These are phyloP conservation scores for Neodon shergylaensis DNA, from an alignment of 2,113 vertebrate species.

Conservation along the genomic window DNA sequence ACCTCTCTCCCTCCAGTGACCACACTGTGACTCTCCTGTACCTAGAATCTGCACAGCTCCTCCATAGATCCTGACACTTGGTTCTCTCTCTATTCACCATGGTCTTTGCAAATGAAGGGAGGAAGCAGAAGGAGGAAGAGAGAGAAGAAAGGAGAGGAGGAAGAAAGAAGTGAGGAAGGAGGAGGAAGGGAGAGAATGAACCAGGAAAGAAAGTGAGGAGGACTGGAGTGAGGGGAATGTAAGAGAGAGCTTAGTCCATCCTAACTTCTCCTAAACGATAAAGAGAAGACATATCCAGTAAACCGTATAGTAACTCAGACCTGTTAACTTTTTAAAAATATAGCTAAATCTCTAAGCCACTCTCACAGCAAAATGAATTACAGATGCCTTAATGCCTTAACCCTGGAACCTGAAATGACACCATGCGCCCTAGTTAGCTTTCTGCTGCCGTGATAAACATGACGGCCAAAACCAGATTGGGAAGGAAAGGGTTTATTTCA, in stretches of 20 bases:
- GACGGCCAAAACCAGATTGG: neutral
- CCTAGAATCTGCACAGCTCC: neutral
- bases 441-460: neutral
- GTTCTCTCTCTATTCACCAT: neutral
- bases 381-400: neutral
- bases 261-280: neutral
- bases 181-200: neutral
- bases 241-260: neutral
- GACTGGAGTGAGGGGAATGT: neutral
- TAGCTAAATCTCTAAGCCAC: neutral
- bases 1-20: neutral
- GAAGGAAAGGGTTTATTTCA: neutral
- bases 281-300: neutral
- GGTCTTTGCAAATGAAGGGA: neutral
- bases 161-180: fast-evolving
- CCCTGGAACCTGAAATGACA: neutral
- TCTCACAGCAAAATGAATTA: neutral
- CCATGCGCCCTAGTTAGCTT: neutral
- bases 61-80: neutral
- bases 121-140: too few species aligned
- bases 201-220: neutral
- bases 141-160: fast-evolving
- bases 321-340: neutral
- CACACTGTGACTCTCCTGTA: neutral
- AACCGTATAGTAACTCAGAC: neutral